Percentiles rank a stretch among this genome's conserved stretches.
Conservation (phyloP, 2,888 invertebrate species). For the Campoplex nolae region DNA sequence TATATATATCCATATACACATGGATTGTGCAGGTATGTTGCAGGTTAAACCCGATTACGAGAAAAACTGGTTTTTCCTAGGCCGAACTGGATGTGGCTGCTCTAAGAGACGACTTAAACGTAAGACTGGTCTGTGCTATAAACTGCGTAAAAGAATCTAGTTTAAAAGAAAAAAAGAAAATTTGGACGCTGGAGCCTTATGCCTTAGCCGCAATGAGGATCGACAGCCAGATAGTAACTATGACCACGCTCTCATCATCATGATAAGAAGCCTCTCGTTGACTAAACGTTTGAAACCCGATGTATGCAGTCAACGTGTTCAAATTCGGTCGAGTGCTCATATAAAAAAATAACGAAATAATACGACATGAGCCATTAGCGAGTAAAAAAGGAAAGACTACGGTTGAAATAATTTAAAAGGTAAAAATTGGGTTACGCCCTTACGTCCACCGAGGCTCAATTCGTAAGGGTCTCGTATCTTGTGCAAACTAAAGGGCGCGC, state of each 20-base stretch:
- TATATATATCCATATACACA: background rate
- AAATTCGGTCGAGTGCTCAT: background rate
- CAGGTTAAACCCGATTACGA: background rate
- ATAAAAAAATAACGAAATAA: background rate
- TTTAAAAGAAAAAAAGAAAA: no score
- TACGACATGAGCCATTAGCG: background rate
- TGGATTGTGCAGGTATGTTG: background rate
- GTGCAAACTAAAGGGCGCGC: background rate
- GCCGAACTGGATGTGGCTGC: background rate
- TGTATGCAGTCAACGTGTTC: background rate
- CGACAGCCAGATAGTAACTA: no score
- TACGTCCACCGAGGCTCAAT: background rate
- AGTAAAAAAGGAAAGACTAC: background rate
- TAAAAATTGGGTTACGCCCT: constrained; percentile 10
- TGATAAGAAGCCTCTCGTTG: background rate
- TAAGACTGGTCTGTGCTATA: no score
- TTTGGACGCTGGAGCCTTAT: no score
- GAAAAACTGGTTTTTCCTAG: background rate
- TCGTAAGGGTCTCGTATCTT: background rate
- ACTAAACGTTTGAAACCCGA: background rate
- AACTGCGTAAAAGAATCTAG: no score
- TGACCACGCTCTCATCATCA: no score
- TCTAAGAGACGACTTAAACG: no score
- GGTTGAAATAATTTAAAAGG: constrained; percentile 8
- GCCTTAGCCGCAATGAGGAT: no score